phyloP scores from a whole-genome alignment of 2,888 invertebrate species.

The Pyrgus malvae region DNA sequence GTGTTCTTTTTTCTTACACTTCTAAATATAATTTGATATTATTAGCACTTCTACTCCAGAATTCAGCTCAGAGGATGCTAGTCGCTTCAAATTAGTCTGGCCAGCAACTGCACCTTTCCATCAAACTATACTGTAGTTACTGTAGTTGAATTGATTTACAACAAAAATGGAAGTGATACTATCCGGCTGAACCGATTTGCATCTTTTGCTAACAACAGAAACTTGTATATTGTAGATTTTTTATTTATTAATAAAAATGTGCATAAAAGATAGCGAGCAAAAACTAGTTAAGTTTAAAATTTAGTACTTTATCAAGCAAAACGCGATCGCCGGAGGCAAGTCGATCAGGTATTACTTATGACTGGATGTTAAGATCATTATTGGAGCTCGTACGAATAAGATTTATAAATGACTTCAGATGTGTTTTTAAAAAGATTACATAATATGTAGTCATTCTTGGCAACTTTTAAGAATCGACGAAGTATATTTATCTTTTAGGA shows the following conservation, averaged over 20 bases:
- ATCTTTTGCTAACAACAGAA: too few relatives aligned
- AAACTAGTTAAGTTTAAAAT: not conserved
- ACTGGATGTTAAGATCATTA: constrained; percentile 14
- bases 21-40: too few relatives aligned
- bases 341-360: constrained; percentile 9
- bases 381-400: constrained; percentile 6
- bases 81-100: too few relatives aligned
- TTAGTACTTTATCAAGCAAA: constrained; percentile 14
- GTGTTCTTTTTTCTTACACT: too few relatives aligned
- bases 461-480: not conserved
- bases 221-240: not conserved
- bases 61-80: too few relatives aligned
- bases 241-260: not conserved
- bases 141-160: too few relatives aligned
- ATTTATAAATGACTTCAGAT: constrained; percentile 11
- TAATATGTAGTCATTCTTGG: not conserved
- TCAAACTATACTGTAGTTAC: too few relatives aligned
- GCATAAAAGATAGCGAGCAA: not conserved
- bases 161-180: too few relatives aligned
- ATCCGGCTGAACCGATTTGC: too few relatives aligned
- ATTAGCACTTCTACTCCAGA: too few relatives aligned
- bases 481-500: too few relatives aligned
- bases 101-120: too few relatives aligned
- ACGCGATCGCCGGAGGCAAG: constrained; percentile 2
- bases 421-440: not conserved